Conservation (phyloP, 2,113 vertebrate genomes). For the Misgurnus anguillicaudatus region DNA sequence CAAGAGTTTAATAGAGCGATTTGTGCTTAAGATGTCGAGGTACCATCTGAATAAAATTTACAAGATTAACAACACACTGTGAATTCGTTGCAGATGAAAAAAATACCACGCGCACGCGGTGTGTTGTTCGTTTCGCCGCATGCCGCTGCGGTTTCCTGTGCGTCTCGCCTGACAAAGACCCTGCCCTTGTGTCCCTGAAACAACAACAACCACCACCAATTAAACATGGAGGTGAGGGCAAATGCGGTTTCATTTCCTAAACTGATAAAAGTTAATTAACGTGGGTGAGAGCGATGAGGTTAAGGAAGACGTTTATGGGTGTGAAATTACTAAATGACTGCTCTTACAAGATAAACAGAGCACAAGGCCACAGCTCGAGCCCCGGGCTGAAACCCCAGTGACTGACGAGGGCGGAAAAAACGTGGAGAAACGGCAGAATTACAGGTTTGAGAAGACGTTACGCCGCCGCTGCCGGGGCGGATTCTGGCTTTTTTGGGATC, state of each 20-base stretch:
- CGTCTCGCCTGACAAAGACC: constrained; percentile 20
- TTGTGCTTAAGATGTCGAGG: neutral
- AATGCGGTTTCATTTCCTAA: constrained; percentile 53
- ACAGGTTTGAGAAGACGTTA: constrained; percentile 49
- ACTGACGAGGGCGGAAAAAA: constrained; percentile 39
- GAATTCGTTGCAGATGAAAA: constrained; percentile 15
- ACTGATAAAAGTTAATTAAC: constrained; percentile 59
- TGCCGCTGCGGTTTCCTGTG: constrained; percentile 31
- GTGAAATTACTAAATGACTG: constrained; percentile 59
- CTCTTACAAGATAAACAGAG: constrained; percentile 53
- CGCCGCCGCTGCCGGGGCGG: constrained; percentile 33
- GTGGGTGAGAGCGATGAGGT: constrained; percentile 47
- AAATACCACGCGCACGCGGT: neutral
- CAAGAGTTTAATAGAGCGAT: constrained; percentile 3
- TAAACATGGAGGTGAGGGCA: constrained; percentile 38
- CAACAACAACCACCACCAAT: constrained; percentile 28
- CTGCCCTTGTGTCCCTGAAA: constrained; percentile 32
- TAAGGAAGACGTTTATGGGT: constrained; percentile 52
- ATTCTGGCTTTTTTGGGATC: constrained; percentile 41
- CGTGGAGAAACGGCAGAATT: constrained; percentile 49
- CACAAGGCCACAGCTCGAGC: constrained; percentile 42
- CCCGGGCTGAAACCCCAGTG: constrained; percentile 41
- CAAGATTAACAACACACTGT: constrained; percentile 28
- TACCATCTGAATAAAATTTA: constrained; percentile 26
- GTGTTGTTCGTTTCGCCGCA: constrained; percentile 28